Percentiles rank a stretch among this genome's conserved stretches.
Evolutionary conservation across 1,140 invertebrate genomes (phyloP).

Genomic region (Coptotermes formosanus): DNA sequence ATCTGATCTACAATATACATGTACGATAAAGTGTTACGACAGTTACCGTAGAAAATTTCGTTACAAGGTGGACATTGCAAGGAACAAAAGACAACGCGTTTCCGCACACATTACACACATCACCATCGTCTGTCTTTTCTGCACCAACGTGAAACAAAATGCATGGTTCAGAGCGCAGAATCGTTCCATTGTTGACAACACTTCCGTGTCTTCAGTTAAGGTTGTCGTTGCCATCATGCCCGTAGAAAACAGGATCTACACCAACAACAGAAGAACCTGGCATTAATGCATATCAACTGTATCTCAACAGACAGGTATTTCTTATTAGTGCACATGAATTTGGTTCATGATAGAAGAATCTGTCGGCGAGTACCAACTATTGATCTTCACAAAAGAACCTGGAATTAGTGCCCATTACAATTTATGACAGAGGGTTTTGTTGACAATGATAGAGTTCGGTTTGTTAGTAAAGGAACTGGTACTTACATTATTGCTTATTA

Average conservation of each 20-base stretch:
- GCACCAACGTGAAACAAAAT: neutral
- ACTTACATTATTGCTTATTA: too few species aligned
- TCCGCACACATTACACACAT: neutral
- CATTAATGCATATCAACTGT: neutral
- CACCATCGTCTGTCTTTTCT: neutral
- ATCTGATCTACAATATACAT: neutral
- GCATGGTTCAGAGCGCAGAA: neutral
- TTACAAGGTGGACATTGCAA: constrained; percentile 15
- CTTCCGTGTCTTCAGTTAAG: constrained; percentile 28
- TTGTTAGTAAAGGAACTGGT: too few species aligned
- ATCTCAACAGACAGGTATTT: neutral
- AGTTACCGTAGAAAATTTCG: constrained; percentile 4
- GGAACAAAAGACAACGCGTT: neutral
- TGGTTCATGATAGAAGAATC: too few species aligned
- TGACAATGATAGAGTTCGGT: too few species aligned
- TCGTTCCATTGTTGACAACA: neutral
- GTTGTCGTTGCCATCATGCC: constrained; percentile 32
- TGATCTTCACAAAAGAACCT: too few species aligned
- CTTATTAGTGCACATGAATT: neutral
- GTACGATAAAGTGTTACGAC: neutral
- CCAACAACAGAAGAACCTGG: neutral
- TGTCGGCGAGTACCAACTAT: too few species aligned
- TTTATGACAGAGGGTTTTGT: too few species aligned
- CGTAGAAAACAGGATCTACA: constrained; percentile 33
- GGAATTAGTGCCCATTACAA: too few species aligned